Base-by-base conservation (phyloP, 2,888 invertebrate species). In the Caenorhabditis zanzibari region DNA sequence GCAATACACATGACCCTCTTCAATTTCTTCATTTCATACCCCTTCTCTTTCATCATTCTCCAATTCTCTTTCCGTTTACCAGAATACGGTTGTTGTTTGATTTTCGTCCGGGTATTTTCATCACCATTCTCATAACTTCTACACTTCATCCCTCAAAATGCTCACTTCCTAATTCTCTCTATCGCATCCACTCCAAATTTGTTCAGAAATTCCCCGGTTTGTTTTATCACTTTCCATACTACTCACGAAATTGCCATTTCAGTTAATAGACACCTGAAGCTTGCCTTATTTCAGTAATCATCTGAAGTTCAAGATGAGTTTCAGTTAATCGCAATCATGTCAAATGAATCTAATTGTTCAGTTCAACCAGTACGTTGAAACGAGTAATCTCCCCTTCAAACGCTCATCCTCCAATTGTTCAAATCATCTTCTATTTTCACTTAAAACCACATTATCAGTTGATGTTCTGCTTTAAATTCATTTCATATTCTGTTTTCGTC, bases 1-100 rank as follows among this genome's bases (percentile, higher is more conserved):
- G 1, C 87, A 86, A 52, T 88, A 88, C 73, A 83, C 87, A 14
- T 90, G 77, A 86, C n/a, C n/a, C n/a, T 83, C 35, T 24, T 41
- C 61, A 12, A 0, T 16, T 56, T 2, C 32, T 3, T 26, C 22
- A 38, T 22, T 38, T 41, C 7, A 9, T 22, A 38, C 38, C 22
- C 9, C 44, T 6, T 56, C 52, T 64, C 35, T 58, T 56, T 6
- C 14, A n/a, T 26, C 10, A 14, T 49, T 49, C 28, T 47, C 59
- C 16, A 2, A 73, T 47, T 49, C 56, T 71, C 32, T 66, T 44
- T 49, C 41, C 52, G 26, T 47, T 64, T 59, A 54, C 44, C 56
- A 64, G 41, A 54, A 41, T 66, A 44, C 66, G 69, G 52, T 52
- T 59, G 35, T 49, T 68, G 22, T 44, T 61, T 22, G n/a, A 22